These are phyloP conservation scores for Zaprionus lachaisei DNA, from an alignment of 1,140 invertebrate genomes.

Conservation along the genomic window DNA sequence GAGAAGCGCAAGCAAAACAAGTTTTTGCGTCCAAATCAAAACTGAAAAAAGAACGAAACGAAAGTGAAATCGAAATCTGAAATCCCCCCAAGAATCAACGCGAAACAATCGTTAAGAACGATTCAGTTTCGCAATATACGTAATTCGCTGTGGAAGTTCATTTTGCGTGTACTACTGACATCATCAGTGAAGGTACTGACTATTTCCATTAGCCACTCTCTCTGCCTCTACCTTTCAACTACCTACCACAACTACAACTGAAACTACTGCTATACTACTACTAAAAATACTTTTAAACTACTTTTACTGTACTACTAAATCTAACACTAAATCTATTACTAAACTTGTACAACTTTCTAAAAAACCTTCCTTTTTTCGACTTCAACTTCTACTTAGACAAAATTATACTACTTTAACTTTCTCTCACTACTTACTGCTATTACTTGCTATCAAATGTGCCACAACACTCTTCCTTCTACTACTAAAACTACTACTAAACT, in stretches of 20 bases:
- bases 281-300: neutral
- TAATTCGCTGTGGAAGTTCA: constrained; percentile 37
- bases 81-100: constrained; percentile 35
- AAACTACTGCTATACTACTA: constrained; percentile 31
- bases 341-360: neutral
- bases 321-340: neutral
- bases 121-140: constrained; percentile 36
- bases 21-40: constrained; percentile 47
- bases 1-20: constrained; percentile 40
- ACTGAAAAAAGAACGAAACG: constrained; percentile 22
- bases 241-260: constrained; percentile 25
- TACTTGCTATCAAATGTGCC: neutral
- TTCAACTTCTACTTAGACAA: neutral
- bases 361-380: neutral
- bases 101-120: constrained; percentile 31
- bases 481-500: neutral
- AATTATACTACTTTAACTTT: neutral
- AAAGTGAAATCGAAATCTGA: constrained; percentile 40
- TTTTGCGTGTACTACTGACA: constrained; percentile 48
- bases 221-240: constrained; percentile 55
- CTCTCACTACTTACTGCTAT: neutral
- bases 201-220: constrained; percentile 55
- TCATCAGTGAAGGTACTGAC: constrained; percentile 70
- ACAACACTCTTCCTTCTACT: neutral
- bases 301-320: neutral